Evolutionary conservation across 2,797 vertebrate genomes (phyloP), one percentile per base, ranked within the genome.

Genomic region (Syndactyla subalaris): DNA sequence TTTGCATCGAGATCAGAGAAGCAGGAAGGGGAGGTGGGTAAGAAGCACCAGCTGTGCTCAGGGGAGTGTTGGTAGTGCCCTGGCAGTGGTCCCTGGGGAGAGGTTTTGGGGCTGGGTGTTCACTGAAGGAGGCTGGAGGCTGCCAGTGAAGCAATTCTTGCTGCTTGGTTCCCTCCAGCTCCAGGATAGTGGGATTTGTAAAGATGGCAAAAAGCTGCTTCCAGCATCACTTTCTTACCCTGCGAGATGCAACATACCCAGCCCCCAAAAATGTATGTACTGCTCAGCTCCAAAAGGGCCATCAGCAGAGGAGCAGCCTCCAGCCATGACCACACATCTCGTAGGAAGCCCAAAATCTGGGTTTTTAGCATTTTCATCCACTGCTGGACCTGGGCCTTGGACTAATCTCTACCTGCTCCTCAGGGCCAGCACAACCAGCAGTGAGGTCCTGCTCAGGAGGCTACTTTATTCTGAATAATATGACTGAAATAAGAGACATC

Each of bases 1-100:
- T 83, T 77, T 91, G 92, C 89, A 85, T 9, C 19, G 89, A 83
- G 87, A 89, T 80, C 67, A 91, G 89, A 87, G 77, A 23, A 85
- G 86, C 30, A 63, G 91, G 92, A 82, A 93, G 66, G 61, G 66
- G 55, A 90, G 88, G 29, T 23, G 65, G 65, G 73, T 20, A 43
- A 58, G 61, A n/a, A 62, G 86, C 72, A 68, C 0, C 43, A 80
- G 85, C 73, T 23, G 73, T 36, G 65, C 66, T 7, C 24, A 55
- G 34, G 30, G 67, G 8, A 48, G 65, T 0, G n/a, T 11, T 75
- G 77, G 80, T 5, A 2, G 70, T 46, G 70, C 66, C 45, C 82
- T 67, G 70, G 81, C 89, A 82, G 59, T 2, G 10, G 46, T n/a
- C 48, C 23, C 63, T 70, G 75, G 74, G 79, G 71, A 88, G 82